Evolutionary conservation across 2,888 invertebrate species (phyloP).

Genomic region (Disparrhopalites patrizii): DNA sequence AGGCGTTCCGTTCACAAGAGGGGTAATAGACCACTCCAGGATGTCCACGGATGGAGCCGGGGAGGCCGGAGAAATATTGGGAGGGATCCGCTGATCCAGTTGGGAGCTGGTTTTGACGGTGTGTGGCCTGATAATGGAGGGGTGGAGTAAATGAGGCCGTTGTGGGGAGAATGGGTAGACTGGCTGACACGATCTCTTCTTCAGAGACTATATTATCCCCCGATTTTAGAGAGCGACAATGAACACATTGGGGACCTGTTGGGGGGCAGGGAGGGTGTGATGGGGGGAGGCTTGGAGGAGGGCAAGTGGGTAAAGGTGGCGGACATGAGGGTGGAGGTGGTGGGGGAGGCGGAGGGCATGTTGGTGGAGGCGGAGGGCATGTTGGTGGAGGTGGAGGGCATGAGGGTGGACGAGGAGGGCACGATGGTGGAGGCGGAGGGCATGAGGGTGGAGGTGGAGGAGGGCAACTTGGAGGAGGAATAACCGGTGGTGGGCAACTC

Average conservation of each 20-base stretch:
- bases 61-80: conserved; percentile 35
- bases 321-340: conserved; percentile 3
- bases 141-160: background rate
- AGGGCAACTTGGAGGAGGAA: conserved; percentile 5
- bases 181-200: no score
- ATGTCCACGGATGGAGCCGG: conserved; percentile 41
- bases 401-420: conserved; percentile 4
- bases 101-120: conserved; percentile 10
- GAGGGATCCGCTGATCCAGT: conserved; percentile 10
- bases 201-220: no score
- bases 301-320: conserved; percentile 2
- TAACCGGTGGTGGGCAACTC: conserved; percentile 1
- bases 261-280: background rate
- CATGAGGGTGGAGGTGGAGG: background rate
- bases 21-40: conserved; percentile 43
- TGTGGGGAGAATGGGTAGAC: background rate
- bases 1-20: conserved; percentile 38
- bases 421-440: background rate
- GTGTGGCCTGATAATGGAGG: conserved; percentile 15
- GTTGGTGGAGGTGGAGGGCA: background rate
- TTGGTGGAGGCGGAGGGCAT: background rate
- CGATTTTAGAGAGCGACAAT: background rate
- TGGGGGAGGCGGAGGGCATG: background rate
- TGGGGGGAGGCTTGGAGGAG: conserved; percentile 8
- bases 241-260: background rate